Base-by-base conservation (phyloP, 2,888 invertebrate species). In the Spisula subtruncata region DNA sequence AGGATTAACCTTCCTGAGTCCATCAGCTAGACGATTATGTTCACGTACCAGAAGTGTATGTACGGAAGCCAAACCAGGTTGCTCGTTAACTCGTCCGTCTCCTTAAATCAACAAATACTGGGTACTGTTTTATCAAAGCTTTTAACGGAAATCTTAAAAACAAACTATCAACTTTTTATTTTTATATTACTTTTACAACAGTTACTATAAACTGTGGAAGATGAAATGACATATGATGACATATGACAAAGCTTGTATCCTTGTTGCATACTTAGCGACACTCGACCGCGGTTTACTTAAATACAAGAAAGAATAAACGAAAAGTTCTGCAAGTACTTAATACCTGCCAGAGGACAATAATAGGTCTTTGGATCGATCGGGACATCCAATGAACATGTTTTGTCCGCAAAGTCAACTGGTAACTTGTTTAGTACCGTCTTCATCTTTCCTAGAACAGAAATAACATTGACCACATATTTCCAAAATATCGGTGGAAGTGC, bases 261-360 rank as follows among this genome's bases (percentile, higher is more conserved):
- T 12, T 51, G 51, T 8, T 10, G 51, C 51, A 51, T 51, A 51
- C 12, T 51, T 16, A 1, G 51, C n/a, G 41, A 41, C 41, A 41
- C 41, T 41, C 2, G 41, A 41, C 41, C 8, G 41, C 41, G 41
- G 8, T 41, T 41, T 5, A 51, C 51, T 1, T 12, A 14, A 51
- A 6, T 14, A 51, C 5, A 10, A 16, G 10, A 51, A 51, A 51
- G 1, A 16, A 51, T 16, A 51, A 51, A 16, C 5, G 51, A 51
- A 16, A 51, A 14, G 51, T 41, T n/a, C 41, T 41, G 41, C 41
- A 41, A 41, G 41, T 12, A 51, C 51, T 82, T 29, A n/a, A n/a
- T n/a, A 86, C 86, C 86, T 29, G 86, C n/a, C 5, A 56, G 32
- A 29, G 60, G 25, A 56, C 86, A 86, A 18, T 80, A 86, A 46